phyloP scores from a whole-genome alignment of 2,113 vertebrate genomes.

The Clarias magur region DNA sequence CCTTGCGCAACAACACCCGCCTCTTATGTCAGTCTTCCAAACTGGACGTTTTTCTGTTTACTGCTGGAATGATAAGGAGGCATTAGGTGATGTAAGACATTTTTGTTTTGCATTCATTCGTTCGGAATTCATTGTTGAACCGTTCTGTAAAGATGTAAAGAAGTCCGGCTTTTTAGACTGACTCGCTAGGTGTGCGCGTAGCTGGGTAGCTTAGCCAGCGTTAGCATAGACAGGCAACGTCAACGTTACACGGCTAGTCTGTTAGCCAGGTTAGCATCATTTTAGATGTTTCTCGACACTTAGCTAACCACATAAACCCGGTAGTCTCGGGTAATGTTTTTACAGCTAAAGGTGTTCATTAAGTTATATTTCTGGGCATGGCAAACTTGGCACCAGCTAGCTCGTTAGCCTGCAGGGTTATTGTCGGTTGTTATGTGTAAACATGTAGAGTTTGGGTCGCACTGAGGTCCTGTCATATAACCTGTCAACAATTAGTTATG shows the following conservation, averaged over 20 bases:
- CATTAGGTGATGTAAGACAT: slow-evolving; percentile 17
- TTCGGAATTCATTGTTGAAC: background rate
- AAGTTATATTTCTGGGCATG: background rate
- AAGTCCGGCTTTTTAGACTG: background rate
- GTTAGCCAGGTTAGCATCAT: background rate
- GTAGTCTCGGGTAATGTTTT: background rate
- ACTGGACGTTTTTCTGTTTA: slow-evolving; percentile 38
- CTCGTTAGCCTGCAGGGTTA: background rate
- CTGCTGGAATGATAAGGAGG: slow-evolving; percentile 29
- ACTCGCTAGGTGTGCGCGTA: background rate
- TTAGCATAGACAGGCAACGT: background rate
- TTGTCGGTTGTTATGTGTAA: slow-evolving; percentile 18
- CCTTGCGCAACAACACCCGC: slow-evolving; percentile 41
- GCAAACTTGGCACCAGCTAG: background rate
- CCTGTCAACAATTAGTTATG: background rate
- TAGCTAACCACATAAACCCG: background rate
- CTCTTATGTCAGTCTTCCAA: slow-evolving; percentile 45
- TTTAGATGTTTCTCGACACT: background rate
- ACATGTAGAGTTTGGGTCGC: background rate
- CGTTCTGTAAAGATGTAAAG: background rate
- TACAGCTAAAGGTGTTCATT: background rate
- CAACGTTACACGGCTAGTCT: background rate
- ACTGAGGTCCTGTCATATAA: background rate
- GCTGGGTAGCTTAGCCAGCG: slow-evolving; percentile 12
- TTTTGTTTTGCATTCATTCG: background rate